These are phyloP conservation scores for Apis laboriosa DNA, from an alignment of 1,140 invertebrate genomes.

Conservation along the genomic window DNA sequence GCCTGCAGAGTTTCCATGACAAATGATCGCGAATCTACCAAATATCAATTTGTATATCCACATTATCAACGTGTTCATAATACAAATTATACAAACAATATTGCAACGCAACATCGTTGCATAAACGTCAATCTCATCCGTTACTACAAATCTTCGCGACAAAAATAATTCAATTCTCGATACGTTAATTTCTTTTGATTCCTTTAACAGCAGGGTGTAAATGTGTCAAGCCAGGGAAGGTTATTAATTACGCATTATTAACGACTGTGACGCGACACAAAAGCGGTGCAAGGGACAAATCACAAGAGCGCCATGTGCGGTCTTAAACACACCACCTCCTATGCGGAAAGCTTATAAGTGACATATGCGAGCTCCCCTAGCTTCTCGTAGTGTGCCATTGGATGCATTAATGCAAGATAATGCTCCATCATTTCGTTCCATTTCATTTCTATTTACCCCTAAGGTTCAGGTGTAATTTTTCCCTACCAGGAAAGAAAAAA, in stretches of 20 bases:
- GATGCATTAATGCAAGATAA: conserved; percentile 60
- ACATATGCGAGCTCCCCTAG: conserved; percentile 54
- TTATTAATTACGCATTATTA: conserved; percentile 31
- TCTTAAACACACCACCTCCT: conserved; percentile 53
- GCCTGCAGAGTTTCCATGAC: conserved; percentile 6
- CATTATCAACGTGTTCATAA: background rate
- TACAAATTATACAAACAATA: background rate
- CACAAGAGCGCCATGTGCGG: conserved; percentile 53
- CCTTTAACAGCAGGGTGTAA: background rate
- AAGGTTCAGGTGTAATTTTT: conserved; percentile 52
- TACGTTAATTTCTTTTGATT: background rate
- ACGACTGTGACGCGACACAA: background rate
- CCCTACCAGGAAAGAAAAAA: background rate
- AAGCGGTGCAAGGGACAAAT: conserved; percentile 14
- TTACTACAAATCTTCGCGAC: too few relatives aligned
- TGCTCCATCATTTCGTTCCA: conserved; percentile 47
- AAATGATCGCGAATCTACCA: conserved; percentile 18
- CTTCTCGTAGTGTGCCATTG: conserved; percentile 26
- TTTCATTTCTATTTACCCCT: conserved; percentile 40
- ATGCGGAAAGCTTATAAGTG: conserved; percentile 53
- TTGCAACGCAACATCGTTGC: background rate
- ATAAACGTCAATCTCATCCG: background rate
- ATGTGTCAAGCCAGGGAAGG: background rate
- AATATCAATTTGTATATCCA: background rate
- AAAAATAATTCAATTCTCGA: background rate